A percentile compares a stretch with the other conserved stretches of the same genome.
These are phyloP conservation scores for Apamea crenata DNA, from an alignment of 2,888 invertebrate species.

Conservation along the genomic window DNA sequence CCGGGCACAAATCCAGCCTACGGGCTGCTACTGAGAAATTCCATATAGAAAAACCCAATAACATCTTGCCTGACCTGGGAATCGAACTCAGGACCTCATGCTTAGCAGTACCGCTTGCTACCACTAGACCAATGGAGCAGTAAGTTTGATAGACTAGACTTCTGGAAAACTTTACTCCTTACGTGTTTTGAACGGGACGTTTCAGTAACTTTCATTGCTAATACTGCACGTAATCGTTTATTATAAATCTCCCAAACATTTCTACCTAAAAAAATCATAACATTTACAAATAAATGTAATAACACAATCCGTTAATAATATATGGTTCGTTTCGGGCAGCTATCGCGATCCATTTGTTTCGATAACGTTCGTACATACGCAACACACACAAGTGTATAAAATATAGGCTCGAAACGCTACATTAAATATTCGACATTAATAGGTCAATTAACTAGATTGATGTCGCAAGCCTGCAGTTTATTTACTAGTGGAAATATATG, in stretches of 20 bases:
- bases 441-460: slow-evolving; percentile 52
- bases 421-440: slow-evolving; percentile 52
- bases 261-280: not conserved
- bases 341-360: slow-evolving; percentile 47
- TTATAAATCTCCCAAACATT: not conserved
- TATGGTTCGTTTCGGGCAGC: slow-evolving; percentile 18
- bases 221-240: not conserved
- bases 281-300: slow-evolving; percentile 23
- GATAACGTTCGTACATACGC: slow-evolving; percentile 31
- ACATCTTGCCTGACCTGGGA: too few relatives aligned
- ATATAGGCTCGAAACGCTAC: slow-evolving; percentile 15
- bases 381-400: slow-evolving; percentile 10
- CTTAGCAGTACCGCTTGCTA: too few relatives aligned
- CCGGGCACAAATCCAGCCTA: too few relatives aligned
- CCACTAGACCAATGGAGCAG: too few relatives aligned
- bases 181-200: not conserved
- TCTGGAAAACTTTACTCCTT: not conserved
- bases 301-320: slow-evolving; percentile 21
- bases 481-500: slow-evolving; percentile 1
- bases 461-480: slow-evolving; percentile 7
- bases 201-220: not conserved
- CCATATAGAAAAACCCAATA: too few relatives aligned
- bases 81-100: too few relatives aligned
- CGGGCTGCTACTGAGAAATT: too few relatives aligned
- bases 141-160: not conserved